These are phyloP conservation scores for Colletes latitarsis DNA, from an alignment of 1,140 invertebrate species.

Conservation along the genomic window DNA sequence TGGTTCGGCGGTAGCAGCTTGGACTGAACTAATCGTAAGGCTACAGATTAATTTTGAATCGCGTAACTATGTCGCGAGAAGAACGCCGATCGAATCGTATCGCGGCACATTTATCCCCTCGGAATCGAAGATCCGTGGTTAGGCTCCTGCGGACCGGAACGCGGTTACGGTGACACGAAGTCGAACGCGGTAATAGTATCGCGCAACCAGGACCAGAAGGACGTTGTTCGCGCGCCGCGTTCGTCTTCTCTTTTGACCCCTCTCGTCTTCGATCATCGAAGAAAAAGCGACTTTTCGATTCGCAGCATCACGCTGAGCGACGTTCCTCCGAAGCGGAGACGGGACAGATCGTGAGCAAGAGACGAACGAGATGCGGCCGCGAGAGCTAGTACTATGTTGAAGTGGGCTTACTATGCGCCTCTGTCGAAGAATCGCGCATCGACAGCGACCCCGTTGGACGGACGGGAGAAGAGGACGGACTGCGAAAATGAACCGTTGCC, in stretches of 20 bases:
- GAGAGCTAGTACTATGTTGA: conserved; percentile 71
- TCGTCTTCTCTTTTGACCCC: background rate
- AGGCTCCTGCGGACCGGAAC: conserved; percentile 52
- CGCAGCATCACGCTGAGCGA: background rate
- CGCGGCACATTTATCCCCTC: conserved; percentile 1
- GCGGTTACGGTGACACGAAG: conserved; percentile 50
- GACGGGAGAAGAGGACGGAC: conserved; percentile 41
- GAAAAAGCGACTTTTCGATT: conserved; percentile 16
- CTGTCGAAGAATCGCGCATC: conserved; percentile 69
- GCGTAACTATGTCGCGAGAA: no score
- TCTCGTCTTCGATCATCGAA: conserved; percentile 6
- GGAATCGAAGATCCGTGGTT: conserved; percentile 36
- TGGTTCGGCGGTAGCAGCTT: no score
- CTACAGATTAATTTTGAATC: no score
- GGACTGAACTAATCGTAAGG: no score
- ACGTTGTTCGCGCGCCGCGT: background rate
- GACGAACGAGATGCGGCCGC: conserved; percentile 15
- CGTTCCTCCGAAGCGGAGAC: background rate
- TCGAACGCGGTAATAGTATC: background rate
- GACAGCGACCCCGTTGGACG: conserved; percentile 37
- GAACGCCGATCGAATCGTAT: background rate
- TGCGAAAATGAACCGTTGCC: conserved; percentile 12
- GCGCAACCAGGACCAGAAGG: conserved; percentile 28
- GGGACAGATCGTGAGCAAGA: background rate
- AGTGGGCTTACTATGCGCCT: conserved; percentile 78